A percentile compares a stretch with the other conserved stretches of the same genome.
Conservation (phyloP, 2,888 invertebrate genomes). For the Rhagonycha fulva region DNA sequence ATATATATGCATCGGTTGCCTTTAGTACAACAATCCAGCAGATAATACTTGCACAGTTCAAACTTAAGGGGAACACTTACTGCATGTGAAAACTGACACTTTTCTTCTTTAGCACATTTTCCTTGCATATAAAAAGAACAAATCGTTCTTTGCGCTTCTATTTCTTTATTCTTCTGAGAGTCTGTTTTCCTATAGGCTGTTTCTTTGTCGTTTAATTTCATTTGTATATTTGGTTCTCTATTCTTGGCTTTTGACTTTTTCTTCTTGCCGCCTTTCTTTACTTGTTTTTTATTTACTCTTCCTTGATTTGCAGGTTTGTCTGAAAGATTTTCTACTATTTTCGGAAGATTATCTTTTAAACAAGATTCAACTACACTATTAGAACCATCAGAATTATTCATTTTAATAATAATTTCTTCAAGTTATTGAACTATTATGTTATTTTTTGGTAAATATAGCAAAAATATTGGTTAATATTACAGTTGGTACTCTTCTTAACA, state of each 20-base stretch:
- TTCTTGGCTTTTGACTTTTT: conserved; percentile 60
- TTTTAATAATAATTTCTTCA: neutral
- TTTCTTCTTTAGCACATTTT: conserved; percentile 82
- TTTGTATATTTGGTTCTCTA: conserved; percentile 24
- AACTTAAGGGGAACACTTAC: conserved; percentile 81
- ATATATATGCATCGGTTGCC: conserved; percentile 94
- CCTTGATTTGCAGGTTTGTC: conserved; percentile 64
- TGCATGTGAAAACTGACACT: conserved; percentile 87
- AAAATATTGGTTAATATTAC: no score
- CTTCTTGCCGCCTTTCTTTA: conserved; percentile 60
- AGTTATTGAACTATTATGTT: neutral
- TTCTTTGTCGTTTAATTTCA: conserved; percentile 32
- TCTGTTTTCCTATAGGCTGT: conserved; percentile 49
- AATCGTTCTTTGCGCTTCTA: conserved; percentile 60
- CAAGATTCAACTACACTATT: conserved; percentile 62
- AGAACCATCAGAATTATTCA: neutral
- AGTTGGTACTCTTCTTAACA: neutral
- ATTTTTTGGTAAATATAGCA: no score
- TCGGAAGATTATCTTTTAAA: conserved; percentile 79
- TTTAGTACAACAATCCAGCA: conserved; percentile 94
- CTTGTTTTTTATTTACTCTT: conserved; percentile 54
- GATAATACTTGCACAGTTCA: conserved; percentile 95
- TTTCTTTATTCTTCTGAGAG: conserved; percentile 63
- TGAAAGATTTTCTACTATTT: conserved; percentile 75
- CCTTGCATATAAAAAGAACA: conserved; percentile 89